A percentile compares a stretch with the other conserved stretches of the same genome.
Conservation (phyloP, 2,888 invertebrate species). For the Dioctria linearis region DNA sequence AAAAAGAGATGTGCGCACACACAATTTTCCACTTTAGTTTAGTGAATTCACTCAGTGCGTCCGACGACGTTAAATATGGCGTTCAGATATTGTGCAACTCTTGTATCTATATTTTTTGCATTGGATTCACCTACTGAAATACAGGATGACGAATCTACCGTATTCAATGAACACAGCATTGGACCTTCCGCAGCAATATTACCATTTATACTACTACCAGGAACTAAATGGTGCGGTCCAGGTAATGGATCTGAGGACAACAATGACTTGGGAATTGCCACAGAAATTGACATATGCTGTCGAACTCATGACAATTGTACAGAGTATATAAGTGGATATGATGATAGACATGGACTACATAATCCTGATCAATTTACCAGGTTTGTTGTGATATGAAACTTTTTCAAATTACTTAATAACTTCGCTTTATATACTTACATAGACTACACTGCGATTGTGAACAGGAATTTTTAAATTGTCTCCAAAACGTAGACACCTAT, state of each 20-base stretch:
- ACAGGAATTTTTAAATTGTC: constrained; percentile 68
- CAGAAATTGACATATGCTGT: constrained; percentile 88
- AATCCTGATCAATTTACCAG: constrained; percentile 69
- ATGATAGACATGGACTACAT: constrained; percentile 63
- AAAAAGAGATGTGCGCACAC: too few species aligned
- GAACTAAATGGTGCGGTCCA: constrained; percentile 95
- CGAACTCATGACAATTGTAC: constrained; percentile 81
- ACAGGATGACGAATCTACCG: too few species aligned
- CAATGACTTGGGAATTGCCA: constrained; percentile 86
- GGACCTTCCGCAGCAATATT: too few species aligned
- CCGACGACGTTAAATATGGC: too few species aligned
- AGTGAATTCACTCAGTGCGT: too few species aligned
- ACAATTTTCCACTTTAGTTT: too few species aligned
- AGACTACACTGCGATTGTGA: constrained; percentile 69
- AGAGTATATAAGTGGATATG: constrained; percentile 66
- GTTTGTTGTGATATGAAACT: constrained; percentile 57
- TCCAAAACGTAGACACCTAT: constrained; percentile 65
- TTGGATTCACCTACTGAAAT: too few species aligned
- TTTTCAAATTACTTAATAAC: too few species aligned
- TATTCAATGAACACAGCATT: too few species aligned
- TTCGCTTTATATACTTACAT: background rate
- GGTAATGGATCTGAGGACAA: constrained; percentile 85
- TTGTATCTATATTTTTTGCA: too few species aligned
- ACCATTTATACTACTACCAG: constrained; percentile 71
- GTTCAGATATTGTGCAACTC: too few species aligned